These are phyloP conservation scores for Microtus oregoni DNA, from an alignment of 2,113 vertebrate genomes.

Conservation along the genomic window DNA sequence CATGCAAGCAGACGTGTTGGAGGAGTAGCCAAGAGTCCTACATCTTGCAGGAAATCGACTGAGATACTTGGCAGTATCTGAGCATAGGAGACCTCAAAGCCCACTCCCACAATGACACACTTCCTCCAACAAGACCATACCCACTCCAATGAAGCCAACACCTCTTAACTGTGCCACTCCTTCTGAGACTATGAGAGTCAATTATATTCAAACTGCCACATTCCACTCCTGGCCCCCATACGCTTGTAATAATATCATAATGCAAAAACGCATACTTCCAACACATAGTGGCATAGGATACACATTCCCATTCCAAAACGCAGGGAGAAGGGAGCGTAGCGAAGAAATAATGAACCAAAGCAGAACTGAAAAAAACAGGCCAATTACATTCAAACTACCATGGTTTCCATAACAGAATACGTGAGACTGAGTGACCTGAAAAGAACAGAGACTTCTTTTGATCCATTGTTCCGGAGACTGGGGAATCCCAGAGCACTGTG, in stretches of 20 bases:
- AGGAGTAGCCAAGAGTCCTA: not conserved
- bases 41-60: not conserved
- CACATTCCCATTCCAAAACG: not conserved
- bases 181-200: not conserved
- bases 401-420: not conserved
- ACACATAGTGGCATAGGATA: not conserved
- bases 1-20: not conserved
- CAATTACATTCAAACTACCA: not conserved
- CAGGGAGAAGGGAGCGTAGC: not conserved
- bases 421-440: not conserved
- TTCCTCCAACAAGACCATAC: not conserved
- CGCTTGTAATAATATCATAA: not conserved
- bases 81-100: no score
- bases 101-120: no score
- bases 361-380: not conserved
- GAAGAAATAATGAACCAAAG: not conserved
- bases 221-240: not conserved
- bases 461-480: not conserved
- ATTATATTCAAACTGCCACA: not conserved
- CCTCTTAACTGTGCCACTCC: not conserved
- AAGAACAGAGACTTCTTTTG: not conserved
- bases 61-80: not conserved
- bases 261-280: not conserved
- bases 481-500: not conserved
- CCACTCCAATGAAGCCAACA: not conserved